Conservation (phyloP, 2,113 vertebrate genomes). For the Meriones unguiculatus region DNA sequence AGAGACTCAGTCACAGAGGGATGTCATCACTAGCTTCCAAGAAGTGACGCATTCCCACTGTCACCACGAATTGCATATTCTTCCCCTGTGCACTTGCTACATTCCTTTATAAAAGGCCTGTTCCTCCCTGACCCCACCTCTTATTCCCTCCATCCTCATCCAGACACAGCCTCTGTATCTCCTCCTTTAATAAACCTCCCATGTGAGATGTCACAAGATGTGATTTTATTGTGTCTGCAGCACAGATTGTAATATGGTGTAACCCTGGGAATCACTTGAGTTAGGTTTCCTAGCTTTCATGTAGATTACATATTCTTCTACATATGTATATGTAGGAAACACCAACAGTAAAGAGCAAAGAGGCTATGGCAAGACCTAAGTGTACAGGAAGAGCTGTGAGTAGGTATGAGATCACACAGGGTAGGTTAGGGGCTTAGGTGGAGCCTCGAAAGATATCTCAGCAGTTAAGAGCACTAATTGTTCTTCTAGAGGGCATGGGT, state of each 20-base stretch:
- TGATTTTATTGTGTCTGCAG: too few relatives aligned
- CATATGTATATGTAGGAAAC: neutral
- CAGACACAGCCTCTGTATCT: too few relatives aligned
- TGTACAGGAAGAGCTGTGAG: neutral
- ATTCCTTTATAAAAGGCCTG: too few relatives aligned
- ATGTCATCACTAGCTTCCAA: too few relatives aligned
- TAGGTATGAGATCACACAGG: neutral
- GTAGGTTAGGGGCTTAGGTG: neutral
- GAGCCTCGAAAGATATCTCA: neutral
- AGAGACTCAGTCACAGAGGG: too few relatives aligned
- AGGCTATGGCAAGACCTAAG: neutral
- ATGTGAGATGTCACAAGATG: too few relatives aligned
- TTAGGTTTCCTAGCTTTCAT: neutral
- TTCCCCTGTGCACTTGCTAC: too few relatives aligned
- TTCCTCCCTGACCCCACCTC: too few relatives aligned
- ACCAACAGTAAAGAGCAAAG: neutral
- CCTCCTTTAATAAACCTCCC: too few relatives aligned
- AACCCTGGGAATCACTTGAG: neutral
- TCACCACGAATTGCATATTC: too few relatives aligned
- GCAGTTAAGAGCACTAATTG: neutral
- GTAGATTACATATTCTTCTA: neutral
- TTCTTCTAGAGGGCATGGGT: neutral
- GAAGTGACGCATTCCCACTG: too few relatives aligned
- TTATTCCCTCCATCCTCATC: too few relatives aligned
- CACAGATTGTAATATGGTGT: neutral